Percentiles rank a stretch among this genome's conserved stretches.
Evolutionary conservation across 2,797 vertebrate genomes (phyloP).

Genomic region (Tadarida brasiliensis): DNA sequence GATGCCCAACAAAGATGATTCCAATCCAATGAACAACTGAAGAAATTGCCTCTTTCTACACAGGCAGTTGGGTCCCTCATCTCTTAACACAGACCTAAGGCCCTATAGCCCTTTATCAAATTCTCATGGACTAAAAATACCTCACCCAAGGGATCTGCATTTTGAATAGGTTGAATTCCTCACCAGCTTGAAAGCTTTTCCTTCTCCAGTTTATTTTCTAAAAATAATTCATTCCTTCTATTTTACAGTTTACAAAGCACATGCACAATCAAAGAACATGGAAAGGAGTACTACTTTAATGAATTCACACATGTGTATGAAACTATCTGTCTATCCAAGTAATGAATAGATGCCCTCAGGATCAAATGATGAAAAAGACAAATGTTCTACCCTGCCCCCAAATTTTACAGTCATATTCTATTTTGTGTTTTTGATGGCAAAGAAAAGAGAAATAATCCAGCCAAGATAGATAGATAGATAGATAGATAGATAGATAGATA

Average conservation of each 20-base stretch:
- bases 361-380: not conserved
- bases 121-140: not conserved
- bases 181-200: not conserved
- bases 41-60: slow-evolving; percentile 77
- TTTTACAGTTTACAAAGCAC: slow-evolving; percentile 52
- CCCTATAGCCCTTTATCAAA: not conserved
- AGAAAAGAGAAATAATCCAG: not conserved
- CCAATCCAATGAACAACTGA: slow-evolving; percentile 70
- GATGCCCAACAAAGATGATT: slow-evolving; percentile 73
- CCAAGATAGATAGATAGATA: not conserved
- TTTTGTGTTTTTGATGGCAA: not conserved
- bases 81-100: slow-evolving; percentile 30
- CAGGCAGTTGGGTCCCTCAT: slow-evolving; percentile 79
- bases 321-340: not conserved
- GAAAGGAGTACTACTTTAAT: not conserved
- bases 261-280: not conserved
- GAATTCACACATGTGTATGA: not conserved
- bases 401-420: slow-evolving; percentile 2
- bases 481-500: too few relatives aligned
- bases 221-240: slow-evolving; percentile 55
- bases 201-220: slow-evolving; percentile 39
- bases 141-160: not conserved
- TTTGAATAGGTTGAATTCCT: slow-evolving; percentile 38
- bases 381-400: not conserved
- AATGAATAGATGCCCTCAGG: not conserved